These are phyloP conservation scores for Triplophysa tibetana DNA, from an alignment of 2,113 vertebrate species.

Conservation along the genomic window DNA sequence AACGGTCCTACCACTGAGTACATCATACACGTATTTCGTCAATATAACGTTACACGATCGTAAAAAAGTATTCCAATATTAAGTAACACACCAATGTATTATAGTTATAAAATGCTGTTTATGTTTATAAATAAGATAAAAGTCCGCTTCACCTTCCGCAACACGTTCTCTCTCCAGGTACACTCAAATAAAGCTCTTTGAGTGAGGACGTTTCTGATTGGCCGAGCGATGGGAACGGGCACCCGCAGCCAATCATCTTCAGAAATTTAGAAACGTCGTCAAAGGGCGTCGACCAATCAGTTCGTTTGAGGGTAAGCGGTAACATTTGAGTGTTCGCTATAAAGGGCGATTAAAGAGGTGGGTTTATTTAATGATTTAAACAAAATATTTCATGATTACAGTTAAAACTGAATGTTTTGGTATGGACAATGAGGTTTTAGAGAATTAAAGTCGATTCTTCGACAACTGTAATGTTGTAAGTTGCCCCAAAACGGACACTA, in stretches of 20 bases:
- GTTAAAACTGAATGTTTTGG: neutral
- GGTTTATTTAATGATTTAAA: neutral
- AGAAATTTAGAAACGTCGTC: neutral
- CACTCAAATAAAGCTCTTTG: constrained; percentile 76
- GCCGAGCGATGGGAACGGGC: constrained; percentile 10
- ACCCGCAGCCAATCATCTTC: constrained; percentile 58
- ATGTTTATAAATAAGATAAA: neutral
- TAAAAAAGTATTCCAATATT: neutral
- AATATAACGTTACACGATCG: neutral
- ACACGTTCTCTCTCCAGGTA: constrained; percentile 22
- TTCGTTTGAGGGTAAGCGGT: constrained; percentile 17
- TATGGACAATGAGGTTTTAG: neutral
- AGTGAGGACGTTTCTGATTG: constrained; percentile 64
- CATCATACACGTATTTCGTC: neutral
- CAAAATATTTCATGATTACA: neutral
- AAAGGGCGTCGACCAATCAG: constrained; percentile 60
- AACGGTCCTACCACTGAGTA: neutral
- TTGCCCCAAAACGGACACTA: neutral
- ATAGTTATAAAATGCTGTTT: neutral
- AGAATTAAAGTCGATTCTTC: neutral
- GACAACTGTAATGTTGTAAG: neutral
- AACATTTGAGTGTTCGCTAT: constrained; percentile 58
- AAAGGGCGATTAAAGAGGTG: constrained; percentile 1
- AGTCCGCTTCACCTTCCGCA: neutral
- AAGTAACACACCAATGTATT: neutral